These are phyloP conservation scores for Agrochola circellaris DNA, from an alignment of 2,888 invertebrate genomes.

Conservation along the genomic window DNA sequence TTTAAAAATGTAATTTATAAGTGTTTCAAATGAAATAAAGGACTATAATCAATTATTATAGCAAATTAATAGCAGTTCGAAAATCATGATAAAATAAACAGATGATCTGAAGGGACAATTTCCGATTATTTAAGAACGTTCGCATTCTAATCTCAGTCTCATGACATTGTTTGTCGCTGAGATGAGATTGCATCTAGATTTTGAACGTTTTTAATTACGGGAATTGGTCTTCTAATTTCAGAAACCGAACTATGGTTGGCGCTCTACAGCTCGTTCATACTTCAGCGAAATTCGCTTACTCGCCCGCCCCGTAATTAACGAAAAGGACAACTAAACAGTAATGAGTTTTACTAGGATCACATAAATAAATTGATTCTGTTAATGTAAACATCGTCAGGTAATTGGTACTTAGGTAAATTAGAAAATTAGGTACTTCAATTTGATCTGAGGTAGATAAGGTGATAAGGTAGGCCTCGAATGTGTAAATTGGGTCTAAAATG, in stretches of 20 bases:
- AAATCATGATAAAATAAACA: not conserved
- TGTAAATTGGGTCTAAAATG: constrained; percentile 38
- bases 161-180: not conserved
- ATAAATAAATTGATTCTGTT: constrained; percentile 69
- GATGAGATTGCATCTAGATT: not conserved
- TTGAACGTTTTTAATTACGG: not conserved
- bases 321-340: constrained; percentile 73
- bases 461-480: not conserved
- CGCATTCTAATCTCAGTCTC: too few relatives aligned
- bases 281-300: constrained; percentile 18
- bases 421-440: constrained; percentile 49
- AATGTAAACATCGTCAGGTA: constrained; percentile 60
- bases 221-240: not conserved
- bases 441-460: constrained; percentile 51
- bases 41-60: too few relatives aligned
- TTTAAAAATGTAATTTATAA: too few relatives aligned
- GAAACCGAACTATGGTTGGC: not conserved
- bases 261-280: constrained; percentile 27
- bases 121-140: not conserved
- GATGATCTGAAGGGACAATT: not conserved
- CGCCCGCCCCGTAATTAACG: constrained; percentile 70
- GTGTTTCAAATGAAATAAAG: too few relatives aligned
- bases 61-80: not conserved
- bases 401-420: constrained; percentile 60
- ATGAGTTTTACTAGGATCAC: constrained; percentile 72